These are phyloP conservation scores for Lasioglossum leucozonium DNA, from an alignment of 2,888 invertebrate genomes.

Conservation along the genomic window DNA sequence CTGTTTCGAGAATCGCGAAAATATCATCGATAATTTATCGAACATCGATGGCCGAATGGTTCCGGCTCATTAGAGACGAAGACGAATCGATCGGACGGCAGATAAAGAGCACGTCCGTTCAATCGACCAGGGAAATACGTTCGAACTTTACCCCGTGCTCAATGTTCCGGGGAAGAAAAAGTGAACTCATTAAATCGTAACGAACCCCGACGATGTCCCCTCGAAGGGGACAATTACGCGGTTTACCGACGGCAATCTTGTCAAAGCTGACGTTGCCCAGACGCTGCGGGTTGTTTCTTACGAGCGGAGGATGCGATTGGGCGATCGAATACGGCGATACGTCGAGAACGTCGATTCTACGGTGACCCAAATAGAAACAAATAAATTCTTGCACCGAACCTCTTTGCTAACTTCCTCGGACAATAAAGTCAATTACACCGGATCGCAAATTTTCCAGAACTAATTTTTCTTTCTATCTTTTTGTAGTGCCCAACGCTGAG, in stretches of 20 bases:
- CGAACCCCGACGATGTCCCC: slow-evolving; percentile 10
- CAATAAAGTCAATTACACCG: not conserved
- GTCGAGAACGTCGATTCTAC: not conserved
- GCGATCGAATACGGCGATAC: not conserved
- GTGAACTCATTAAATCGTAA: slow-evolving; percentile 27
- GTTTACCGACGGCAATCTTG: slow-evolving; percentile 35
- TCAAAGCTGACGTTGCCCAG: slow-evolving; percentile 17
- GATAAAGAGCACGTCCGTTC: slow-evolving; percentile 25
- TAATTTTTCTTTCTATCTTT: not conserved
- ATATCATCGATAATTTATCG: slow-evolving; percentile 16
- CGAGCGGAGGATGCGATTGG: not conserved
- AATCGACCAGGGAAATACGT: slow-evolving; percentile 25
- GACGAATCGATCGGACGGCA: slow-evolving; percentile 17
- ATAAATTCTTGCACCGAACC: not conserved
- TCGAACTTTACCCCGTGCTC: slow-evolving; percentile 21
- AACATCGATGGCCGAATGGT: slow-evolving; percentile 6
- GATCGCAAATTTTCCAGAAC: not conserved
- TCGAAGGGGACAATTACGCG: slow-evolving; percentile 15
- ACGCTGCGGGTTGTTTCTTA: not conserved
- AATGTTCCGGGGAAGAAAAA: slow-evolving; percentile 33
- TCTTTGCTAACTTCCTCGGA: not conserved
- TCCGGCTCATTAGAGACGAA: slow-evolving; percentile 16
- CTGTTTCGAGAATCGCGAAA: not conserved
- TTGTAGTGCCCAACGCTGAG: too few species aligned
- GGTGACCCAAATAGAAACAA: not conserved